Evolutionary conservation across 2,888 invertebrate genomes (phyloP).

Genomic region (Latheticus oryzae): DNA sequence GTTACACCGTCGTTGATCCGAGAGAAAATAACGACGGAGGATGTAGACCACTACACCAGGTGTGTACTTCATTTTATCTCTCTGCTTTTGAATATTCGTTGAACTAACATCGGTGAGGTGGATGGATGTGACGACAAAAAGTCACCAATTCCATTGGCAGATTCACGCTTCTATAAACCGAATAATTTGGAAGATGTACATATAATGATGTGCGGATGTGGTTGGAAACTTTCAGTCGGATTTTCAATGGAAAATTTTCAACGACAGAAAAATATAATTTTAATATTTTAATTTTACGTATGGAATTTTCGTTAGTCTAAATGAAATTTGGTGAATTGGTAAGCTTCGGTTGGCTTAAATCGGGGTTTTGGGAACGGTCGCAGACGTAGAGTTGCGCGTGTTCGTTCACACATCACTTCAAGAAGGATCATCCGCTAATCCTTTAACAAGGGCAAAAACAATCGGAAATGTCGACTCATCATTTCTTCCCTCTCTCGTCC

Average conservation of each 20-base stretch:
- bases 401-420: constrained; percentile 65
- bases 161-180: constrained; percentile 38
- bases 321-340: not conserved
- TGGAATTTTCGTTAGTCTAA: not conserved
- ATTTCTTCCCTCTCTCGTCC: constrained; percentile 17
- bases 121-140: constrained; percentile 36
- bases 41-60: constrained; percentile 44
- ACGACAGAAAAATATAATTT: not conserved
- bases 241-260: constrained; percentile 7
- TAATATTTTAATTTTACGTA: not conserved
- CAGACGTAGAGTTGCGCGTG: constrained; percentile 55
- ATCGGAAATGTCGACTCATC: constrained; percentile 54
- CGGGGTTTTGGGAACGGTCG: constrained; percentile 39
- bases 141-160: constrained; percentile 40
- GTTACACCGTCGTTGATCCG: constrained; percentile 63
- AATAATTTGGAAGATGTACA: constrained; percentile 39
- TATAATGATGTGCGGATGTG: constrained; percentile 42
- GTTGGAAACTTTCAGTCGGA: constrained; percentile 28
- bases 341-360: constrained; percentile 3
- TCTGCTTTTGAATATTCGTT: constrained; percentile 19
- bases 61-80: constrained; percentile 37
- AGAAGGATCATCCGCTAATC: constrained; percentile 64
- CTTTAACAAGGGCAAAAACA: constrained; percentile 65
- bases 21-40: constrained; percentile 65
- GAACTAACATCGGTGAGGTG: constrained; percentile 35